These are phyloP conservation scores for Podotricha telesiphe DNA, from an alignment of 2,888 invertebrate genomes.

Conservation along the genomic window DNA sequence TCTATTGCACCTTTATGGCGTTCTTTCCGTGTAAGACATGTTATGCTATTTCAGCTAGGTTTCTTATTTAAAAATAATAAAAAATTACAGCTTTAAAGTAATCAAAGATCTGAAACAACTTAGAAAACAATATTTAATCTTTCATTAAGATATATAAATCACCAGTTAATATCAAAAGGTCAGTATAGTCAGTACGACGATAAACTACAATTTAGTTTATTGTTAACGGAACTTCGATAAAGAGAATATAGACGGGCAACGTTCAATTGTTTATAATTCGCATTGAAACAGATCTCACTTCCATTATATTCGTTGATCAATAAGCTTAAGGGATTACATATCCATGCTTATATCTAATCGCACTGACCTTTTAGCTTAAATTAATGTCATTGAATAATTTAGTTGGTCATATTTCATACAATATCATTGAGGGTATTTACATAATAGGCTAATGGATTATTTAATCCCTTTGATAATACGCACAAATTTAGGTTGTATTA, in stretches of 20 bases:
- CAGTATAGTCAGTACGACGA: background rate
- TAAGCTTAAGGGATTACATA: constrained; percentile 33
- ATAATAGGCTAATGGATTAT: constrained; percentile 2
- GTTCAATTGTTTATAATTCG: background rate
- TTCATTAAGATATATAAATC: background rate
- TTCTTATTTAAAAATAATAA: too few relatives aligned
- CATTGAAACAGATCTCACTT: constrained; percentile 1
- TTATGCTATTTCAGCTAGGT: too few relatives aligned
- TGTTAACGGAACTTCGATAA: background rate
- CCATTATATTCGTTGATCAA: constrained; percentile 23
- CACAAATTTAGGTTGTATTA: constrained; percentile 33
- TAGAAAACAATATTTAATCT: too few relatives aligned
- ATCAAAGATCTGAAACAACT: too few relatives aligned
- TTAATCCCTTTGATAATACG: constrained; percentile 41
- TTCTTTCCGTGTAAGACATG: too few relatives aligned
- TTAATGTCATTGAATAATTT: constrained; percentile 32
- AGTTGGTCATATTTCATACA: constrained; percentile 21
- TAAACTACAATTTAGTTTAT: background rate
- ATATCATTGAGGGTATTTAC: constrained; percentile 18
- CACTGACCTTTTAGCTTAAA: constrained; percentile 32
- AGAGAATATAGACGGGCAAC: background rate
- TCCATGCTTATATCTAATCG: constrained; percentile 26
- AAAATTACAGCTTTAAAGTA: too few relatives aligned
- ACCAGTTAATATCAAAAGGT: background rate
- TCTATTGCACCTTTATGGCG: too few relatives aligned